Evolutionary conservation across 2,113 vertebrate species (phyloP), one percentile per base, ranked within the genome.

Genomic region (Cacatua alba): DNA sequence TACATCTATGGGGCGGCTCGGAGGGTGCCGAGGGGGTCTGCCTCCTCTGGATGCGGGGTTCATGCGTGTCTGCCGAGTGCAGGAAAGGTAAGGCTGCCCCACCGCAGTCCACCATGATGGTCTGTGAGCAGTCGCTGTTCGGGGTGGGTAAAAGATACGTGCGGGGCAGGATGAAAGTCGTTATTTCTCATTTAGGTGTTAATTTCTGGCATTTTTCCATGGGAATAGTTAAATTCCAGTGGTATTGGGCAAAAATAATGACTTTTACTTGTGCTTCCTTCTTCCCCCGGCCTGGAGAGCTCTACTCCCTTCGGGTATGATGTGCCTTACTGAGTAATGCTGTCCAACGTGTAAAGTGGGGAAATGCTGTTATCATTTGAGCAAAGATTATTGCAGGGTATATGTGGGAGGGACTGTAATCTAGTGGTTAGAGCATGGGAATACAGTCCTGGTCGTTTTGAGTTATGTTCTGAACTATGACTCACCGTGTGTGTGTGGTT

Each of bases 371-470:
- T 95, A 94, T 88, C 95, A 31, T 86, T 72, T 75, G 80, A 88
- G 92, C 92, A 78, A 46, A 75, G 94, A 94, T 86, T 94, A 95
- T 86, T 95, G 95, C 93, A 89, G 92, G 86, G 81, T 79, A 64
- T 71, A 48, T 94, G 94, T 96, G 94, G 95, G 96, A 95, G 91
- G 80, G 92, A 90, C 94, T 92, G 77, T 82, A 79, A 92, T 91
- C 72, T 82, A 55, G 81, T 97, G 94, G 89, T 91, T 95, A 76
- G 83, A 86, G 94, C 94, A 78, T 95, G 95, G 92, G 94, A 97
- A 94, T 95, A 94, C 39, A 92, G 69, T 55, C 86, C 77, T 82
- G 74, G 62, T 81, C 82, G 28, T 74, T 74, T 91, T 74, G 80
- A 93, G 92, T 94, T 94, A 63, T 29, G 51, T 68, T 92, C 77